Evolutionary conservation across 2,113 vertebrate species (phyloP).

Genomic region (Leptobrachium ailaonicum): DNA sequence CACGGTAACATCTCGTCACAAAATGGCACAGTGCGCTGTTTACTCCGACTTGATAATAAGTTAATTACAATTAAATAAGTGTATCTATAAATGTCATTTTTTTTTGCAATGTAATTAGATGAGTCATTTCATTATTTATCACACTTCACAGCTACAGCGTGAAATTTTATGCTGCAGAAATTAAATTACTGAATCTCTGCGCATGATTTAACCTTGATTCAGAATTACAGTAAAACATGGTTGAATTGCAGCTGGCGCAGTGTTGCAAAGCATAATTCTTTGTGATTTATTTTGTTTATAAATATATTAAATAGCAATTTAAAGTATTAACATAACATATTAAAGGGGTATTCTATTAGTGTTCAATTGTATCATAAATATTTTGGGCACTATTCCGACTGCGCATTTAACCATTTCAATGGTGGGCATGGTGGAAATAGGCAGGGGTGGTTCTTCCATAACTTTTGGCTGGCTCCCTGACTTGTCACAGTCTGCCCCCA

Average conservation of each 20-base stretch:
- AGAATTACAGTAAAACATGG: neutral
- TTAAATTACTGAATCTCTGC: neutral
- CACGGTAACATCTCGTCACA: too few relatives aligned
- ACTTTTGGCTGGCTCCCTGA: too few relatives aligned
- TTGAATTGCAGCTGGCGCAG: neutral
- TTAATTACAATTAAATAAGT: neutral
- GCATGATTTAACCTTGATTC: neutral
- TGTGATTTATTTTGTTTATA: neutral
- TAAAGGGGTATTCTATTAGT: too few relatives aligned
- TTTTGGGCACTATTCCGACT: too few relatives aligned
- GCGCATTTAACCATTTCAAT: too few relatives aligned
- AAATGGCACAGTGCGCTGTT: too few relatives aligned
- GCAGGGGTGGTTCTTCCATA: too few relatives aligned
- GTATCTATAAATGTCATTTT: neutral
- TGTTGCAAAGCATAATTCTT: neutral
- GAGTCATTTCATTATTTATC: slow-evolving; percentile 2
- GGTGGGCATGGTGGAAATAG: too few relatives aligned
- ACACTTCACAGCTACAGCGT: neutral
- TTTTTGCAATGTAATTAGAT: neutral
- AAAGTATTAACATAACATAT: neutral
- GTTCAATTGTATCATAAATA: too few relatives aligned
- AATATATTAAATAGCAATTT: neutral
- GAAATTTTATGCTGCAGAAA: neutral
- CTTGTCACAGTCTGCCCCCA: too few relatives aligned
- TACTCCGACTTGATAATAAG: too few relatives aligned